Evolutionary conservation across 2,113 vertebrate genomes (phyloP).

Genomic region (Cololabis saira): DNA sequence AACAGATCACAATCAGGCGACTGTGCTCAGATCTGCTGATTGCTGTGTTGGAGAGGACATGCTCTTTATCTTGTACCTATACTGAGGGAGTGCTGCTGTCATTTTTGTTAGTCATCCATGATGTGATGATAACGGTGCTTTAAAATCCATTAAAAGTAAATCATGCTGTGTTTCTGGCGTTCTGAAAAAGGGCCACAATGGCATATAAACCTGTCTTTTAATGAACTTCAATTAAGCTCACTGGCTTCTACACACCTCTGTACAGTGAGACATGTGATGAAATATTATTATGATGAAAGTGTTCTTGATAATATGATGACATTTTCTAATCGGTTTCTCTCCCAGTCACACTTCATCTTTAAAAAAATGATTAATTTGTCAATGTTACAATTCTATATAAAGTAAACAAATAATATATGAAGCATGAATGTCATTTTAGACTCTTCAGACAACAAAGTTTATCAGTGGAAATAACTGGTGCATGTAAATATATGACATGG

Average conservation of each 20-base stretch:
- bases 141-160: slow-evolving; percentile 16
- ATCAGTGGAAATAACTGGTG: too few relatives aligned
- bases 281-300: too few relatives aligned
- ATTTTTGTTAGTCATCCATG: slow-evolving; percentile 42
- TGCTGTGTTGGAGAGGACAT: slow-evolving; percentile 50
- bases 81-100: slow-evolving; percentile 31
- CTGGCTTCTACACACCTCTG: not conserved
- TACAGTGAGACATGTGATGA: too few relatives aligned
- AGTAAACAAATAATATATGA: too few relatives aligned
- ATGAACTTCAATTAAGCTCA: slow-evolving; percentile 14
- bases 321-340: too few relatives aligned
- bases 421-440: too few relatives aligned
- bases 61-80: slow-evolving; percentile 47
- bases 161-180: not conserved
- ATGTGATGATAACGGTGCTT: slow-evolving; percentile 47
- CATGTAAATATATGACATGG: too few relatives aligned
- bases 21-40: slow-evolving; percentile 62
- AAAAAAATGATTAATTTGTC: too few relatives aligned
- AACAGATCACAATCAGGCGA: slow-evolving; percentile 68
- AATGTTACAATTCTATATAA: too few relatives aligned
- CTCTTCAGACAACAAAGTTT: too few relatives aligned
- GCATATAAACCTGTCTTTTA: slow-evolving; percentile 12
- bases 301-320: too few relatives aligned
- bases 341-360: too few relatives aligned
- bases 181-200: not conserved